Evolutionary conservation across 2,888 invertebrate genomes (phyloP).

Genomic region (Camponotus fellah): DNA sequence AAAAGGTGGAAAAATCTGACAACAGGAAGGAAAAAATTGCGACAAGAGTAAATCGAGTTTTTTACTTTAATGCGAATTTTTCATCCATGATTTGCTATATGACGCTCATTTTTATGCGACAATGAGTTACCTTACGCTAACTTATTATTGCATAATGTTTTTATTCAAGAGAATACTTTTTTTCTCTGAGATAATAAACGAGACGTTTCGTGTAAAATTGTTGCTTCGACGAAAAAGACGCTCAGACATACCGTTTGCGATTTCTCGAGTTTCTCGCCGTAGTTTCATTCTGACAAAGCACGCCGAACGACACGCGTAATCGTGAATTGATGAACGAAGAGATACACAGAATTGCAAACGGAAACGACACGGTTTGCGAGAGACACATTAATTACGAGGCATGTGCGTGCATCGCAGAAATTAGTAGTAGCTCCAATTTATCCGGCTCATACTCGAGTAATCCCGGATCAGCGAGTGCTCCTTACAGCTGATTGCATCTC

Average conservation of each 20-base stretch:
- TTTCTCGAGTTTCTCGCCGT: conserved; percentile 2
- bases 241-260: background rate
- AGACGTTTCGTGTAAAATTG: no score
- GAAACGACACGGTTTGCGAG: conserved; percentile 49
- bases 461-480: conserved; percentile 27
- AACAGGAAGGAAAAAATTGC: background rate
- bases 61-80: background rate
- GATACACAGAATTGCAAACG: conserved; percentile 28
- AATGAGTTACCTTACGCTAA: background rate
- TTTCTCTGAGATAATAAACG: background rate
- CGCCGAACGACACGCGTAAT: conserved; percentile 31
- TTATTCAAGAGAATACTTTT: background rate
- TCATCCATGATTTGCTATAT: background rate
- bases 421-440: conserved; percentile 76
- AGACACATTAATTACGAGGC: conserved; percentile 56
- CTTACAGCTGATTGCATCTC: conserved; percentile 47
- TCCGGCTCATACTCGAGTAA: conserved; percentile 72
- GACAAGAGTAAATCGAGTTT: background rate
- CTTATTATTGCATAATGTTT: background rate
- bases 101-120: background rate
- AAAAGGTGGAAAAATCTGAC: background rate
- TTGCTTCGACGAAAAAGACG: background rate
- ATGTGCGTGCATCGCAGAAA: conserved; percentile 68
- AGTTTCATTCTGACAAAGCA: background rate
- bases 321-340: conserved; percentile 30